Conservation (phyloP, 2,113 vertebrate genomes). For the Dascyllus trimaculatus region DNA sequence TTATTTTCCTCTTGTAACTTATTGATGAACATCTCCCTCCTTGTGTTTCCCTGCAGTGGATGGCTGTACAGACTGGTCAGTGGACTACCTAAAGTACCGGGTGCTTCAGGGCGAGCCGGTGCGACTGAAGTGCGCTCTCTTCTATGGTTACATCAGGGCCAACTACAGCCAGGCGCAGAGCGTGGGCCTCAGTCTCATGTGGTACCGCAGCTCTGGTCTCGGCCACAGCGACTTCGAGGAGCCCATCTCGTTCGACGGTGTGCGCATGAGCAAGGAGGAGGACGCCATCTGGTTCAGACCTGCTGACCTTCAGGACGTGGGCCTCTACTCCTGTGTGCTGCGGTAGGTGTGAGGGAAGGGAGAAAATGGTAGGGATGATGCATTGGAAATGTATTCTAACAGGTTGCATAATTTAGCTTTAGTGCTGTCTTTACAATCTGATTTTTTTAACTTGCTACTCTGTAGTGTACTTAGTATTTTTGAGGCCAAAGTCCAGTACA, state of each 20-base stretch:
- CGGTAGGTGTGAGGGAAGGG: slow-evolving; percentile 82
- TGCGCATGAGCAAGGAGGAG: slow-evolving; percentile 98
- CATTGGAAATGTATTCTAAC: too few species aligned
- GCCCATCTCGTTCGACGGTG: slow-evolving; percentile 97
- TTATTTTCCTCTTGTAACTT: not conserved
- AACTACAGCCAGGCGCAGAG: slow-evolving; percentile 98
- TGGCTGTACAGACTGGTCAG: slow-evolving; percentile 98
- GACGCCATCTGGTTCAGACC: slow-evolving; percentile 99
- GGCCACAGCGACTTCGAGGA: slow-evolving; percentile 97
- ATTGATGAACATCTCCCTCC: slow-evolving; percentile 17
- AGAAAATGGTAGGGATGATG: too few species aligned
- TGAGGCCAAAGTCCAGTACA: too few species aligned
- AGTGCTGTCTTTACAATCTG: not conserved
- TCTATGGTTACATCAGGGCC: slow-evolving; percentile 98
- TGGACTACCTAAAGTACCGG: slow-evolving; percentile 97
- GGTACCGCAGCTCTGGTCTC: slow-evolving; percentile 90
- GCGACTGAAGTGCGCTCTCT: slow-evolving; percentile 96
- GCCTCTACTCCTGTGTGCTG: slow-evolving; percentile 98
- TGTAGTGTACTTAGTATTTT: too few species aligned
- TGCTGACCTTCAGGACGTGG: slow-evolving; percentile 93
- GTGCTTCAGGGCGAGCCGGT: slow-evolving; percentile 96
- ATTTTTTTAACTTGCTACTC: too few species aligned
- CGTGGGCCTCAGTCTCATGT: slow-evolving; percentile 97
- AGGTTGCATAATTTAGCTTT: too few species aligned
- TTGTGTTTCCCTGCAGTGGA: slow-evolving; percentile 88